Conservation (phyloP, 2,113 vertebrate species). For the Triplophysa dalaica region DNA sequence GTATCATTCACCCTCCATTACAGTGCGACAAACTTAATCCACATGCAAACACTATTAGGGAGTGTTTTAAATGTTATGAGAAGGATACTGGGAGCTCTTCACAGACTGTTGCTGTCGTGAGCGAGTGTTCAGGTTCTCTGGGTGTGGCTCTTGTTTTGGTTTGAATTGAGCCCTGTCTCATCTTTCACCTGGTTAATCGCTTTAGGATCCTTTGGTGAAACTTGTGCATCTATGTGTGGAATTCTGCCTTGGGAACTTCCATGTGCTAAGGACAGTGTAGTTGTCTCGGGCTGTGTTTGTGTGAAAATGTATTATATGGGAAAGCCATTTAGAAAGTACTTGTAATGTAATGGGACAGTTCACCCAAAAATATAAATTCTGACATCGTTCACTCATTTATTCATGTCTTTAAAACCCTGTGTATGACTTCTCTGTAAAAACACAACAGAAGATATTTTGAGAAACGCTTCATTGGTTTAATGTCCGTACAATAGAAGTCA, state of each 20-base stretch:
- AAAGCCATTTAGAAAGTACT: neutral
- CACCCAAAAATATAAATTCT: too few species aligned
- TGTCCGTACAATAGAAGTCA: too few species aligned
- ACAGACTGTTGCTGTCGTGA: constrained; percentile 10
- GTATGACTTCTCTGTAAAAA: too few species aligned
- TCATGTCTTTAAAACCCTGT: too few species aligned
- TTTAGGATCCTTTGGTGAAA: constrained; percentile 16
- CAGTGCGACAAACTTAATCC: constrained; percentile 2
- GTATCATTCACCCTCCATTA: neutral
- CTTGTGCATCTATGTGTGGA: constrained; percentile 11
- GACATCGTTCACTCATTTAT: too few species aligned
- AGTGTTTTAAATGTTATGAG: constrained; percentile 13
- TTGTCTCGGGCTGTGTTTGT: neutral
- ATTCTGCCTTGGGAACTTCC: neutral
- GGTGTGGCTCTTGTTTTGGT: constrained; percentile 16
- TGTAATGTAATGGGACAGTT: too few species aligned
- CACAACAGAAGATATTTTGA: too few species aligned
- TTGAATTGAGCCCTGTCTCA: constrained; percentile 39
- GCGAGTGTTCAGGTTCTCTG: constrained; percentile 21
- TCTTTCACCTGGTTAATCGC: constrained; percentile 38
- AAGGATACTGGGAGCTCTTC: neutral
- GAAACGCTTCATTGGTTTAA: too few species aligned
- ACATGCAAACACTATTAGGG: constrained; percentile 20
- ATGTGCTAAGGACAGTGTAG: neutral
- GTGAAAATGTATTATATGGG: neutral